These are phyloP conservation scores for Chrysolina haemoptera DNA, from an alignment of 2,888 invertebrate genomes.

Conservation along the genomic window DNA sequence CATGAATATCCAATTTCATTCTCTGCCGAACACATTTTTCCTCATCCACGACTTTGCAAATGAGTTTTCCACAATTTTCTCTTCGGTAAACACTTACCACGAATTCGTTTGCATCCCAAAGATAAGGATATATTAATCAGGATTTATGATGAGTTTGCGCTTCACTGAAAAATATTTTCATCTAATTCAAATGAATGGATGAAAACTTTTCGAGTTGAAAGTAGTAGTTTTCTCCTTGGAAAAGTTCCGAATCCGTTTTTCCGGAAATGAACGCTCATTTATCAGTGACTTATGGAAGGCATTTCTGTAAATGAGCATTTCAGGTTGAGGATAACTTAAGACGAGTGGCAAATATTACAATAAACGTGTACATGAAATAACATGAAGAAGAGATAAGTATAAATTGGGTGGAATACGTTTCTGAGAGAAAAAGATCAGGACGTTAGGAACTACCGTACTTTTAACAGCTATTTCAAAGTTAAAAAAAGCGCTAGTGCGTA, in stretches of 20 bases:
- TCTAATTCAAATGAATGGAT: not conserved
- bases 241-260: constrained; percentile 12
- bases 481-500: too few species aligned
- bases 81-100: not conserved
- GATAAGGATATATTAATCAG: constrained; percentile 5
- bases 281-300: not conserved
- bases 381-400: too few species aligned
- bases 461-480: too few species aligned
- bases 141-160: constrained; percentile 11
- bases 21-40: too few species aligned
- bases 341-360: not conserved
- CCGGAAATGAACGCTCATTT: not conserved
- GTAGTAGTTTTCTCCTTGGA: not conserved
- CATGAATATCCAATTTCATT: too few species aligned
- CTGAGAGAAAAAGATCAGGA: too few species aligned
- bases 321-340: not conserved
- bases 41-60: not conserved
- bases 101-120: not conserved
- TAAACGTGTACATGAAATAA: too few species aligned
- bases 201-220: not conserved
- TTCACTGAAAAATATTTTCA: not conserved
- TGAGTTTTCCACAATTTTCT: not conserved
- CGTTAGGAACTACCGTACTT: too few species aligned
- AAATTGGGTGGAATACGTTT: too few species aligned
- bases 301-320: not conserved